A percentile compares a stretch with the other conserved stretches of the same genome.
Evolutionary conservation across 2,113 vertebrate species (phyloP).

Genomic region (Rattus rattus): DNA sequence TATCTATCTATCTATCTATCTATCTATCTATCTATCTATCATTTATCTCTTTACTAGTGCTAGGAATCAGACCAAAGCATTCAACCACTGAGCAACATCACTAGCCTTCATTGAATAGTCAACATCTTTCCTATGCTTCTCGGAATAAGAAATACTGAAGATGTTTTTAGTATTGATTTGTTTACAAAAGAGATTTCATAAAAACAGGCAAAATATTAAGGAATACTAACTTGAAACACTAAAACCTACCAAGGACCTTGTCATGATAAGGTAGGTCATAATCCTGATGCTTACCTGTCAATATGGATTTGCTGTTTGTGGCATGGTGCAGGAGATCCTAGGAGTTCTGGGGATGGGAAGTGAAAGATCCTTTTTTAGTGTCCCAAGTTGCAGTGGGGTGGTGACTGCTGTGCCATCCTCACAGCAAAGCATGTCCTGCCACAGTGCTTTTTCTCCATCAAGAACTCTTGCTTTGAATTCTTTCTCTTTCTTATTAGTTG

Average conservation of each 20-base stretch:
- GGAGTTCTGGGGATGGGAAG: background rate
- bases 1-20: background rate
- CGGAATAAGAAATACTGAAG: background rate
- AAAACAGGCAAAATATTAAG: constrained; percentile 3
- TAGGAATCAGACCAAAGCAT: background rate
- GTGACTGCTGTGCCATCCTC: background rate
- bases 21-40: background rate
- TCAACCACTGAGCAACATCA: background rate
- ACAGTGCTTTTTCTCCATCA: background rate
- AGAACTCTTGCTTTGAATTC: background rate
- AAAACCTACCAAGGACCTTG: background rate
- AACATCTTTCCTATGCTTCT: background rate
- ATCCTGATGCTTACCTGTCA: background rate
- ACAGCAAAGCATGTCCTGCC: background rate
- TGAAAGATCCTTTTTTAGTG: background rate
- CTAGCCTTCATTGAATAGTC: background rate
- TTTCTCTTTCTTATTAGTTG: background rate
- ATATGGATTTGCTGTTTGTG: background rate
- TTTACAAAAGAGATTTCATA: background rate
- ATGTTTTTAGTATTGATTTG: background rate
- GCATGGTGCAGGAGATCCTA: background rate
- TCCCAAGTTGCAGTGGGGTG: background rate
- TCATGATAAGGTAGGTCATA: constrained; percentile 4
- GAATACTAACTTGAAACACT: constrained; percentile 13
- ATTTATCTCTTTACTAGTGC: background rate